Base-by-base conservation (phyloP, 2,797 vertebrate genomes). In the Loris lydekkerianus region DNA sequence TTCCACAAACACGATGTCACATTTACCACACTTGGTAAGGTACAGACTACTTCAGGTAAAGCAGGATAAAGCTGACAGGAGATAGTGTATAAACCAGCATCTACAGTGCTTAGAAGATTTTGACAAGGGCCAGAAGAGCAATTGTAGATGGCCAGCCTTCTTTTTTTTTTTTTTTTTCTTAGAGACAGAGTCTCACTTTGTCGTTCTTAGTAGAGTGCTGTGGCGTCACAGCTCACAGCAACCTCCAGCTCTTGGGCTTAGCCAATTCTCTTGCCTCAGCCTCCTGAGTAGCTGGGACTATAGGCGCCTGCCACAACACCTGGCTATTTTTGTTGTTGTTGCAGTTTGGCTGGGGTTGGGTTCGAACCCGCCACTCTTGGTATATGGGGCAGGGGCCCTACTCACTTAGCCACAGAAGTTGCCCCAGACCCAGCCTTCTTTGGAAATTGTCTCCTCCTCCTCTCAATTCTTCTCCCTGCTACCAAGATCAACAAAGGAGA, bases 71-170 rank as follows among this genome's bases (percentile, higher is more conserved):
- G 60, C 63, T 78, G 37, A 49, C 1, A 46, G 58, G 20, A 91
- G 27, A 8, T 14, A 60, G 58, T 1, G 2, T 0, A 15, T 21
- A 82, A 27, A 37, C 46, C n/a, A 56, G 18, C 65, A 14, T 21
- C n/a, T n/a, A 1, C 15, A 27, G 25, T 0, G 3, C 49, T 40
- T 3, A 73, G 37, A 20, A 0, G 3, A 46, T 2, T 72, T 0
- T 53, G 37, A 76, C 14, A 0, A 56, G 40, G 25, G 13, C 29
- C 10, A 2, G 70, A 92, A 75, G 29, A 65, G 10, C 0, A 1
- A 17, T 0, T 29, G 70, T 3, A 37, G 70, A 25, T 29, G 27
- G 27, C 61, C 18, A 23, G 3, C 40, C 43, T 70, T 61, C 21
- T 81, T 21, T 21, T 14, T 49, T 49, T 49, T 13, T 13, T 49